phyloP scores from a whole-genome alignment of 2,888 invertebrate genomes.

The Steinernema scapterisci region DNA sequence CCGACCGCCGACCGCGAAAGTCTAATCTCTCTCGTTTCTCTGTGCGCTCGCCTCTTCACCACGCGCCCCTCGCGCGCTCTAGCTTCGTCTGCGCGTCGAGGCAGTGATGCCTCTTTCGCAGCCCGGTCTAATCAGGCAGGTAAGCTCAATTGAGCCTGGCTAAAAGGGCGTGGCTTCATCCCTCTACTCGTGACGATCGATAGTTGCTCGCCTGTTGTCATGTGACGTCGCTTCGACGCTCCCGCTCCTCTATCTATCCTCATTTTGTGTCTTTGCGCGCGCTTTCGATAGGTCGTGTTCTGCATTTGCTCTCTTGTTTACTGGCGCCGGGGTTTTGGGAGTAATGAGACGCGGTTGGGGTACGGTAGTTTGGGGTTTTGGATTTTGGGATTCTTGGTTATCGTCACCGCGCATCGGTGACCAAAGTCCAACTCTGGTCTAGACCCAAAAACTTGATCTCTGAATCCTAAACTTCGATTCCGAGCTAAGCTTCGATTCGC shows the following conservation, averaged over 20 bases:
- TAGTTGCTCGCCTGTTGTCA: slow-evolving; percentile 12
- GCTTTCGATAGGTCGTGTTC: slow-evolving; percentile 29
- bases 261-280: slow-evolving; percentile 20
- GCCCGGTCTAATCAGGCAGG: not conserved
- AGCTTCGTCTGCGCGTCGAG: slow-evolving; percentile 15
- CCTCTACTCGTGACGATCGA: not conserved
- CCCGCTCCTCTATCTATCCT: not conserved
- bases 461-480: too few species aligned
- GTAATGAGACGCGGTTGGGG: too few species aligned
- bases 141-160: slow-evolving; percentile 20
- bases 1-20: not conserved
- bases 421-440: too few species aligned
- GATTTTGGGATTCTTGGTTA: too few species aligned
- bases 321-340: too few species aligned
- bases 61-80: slow-evolving; percentile 3
- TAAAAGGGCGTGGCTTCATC: slow-evolving; percentile 16
- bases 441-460: too few species aligned
- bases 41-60: not conserved
- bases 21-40: slow-evolving; percentile 26
- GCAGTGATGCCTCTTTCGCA: not conserved
- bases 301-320: not conserved
- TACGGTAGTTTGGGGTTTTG: too few species aligned
- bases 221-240: not conserved
- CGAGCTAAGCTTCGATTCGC: too few species aligned
- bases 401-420: too few species aligned